Evolutionary conservation across 2,888 invertebrate genomes (phyloP).

Genomic region (Galerucella nymphaeae): DNA sequence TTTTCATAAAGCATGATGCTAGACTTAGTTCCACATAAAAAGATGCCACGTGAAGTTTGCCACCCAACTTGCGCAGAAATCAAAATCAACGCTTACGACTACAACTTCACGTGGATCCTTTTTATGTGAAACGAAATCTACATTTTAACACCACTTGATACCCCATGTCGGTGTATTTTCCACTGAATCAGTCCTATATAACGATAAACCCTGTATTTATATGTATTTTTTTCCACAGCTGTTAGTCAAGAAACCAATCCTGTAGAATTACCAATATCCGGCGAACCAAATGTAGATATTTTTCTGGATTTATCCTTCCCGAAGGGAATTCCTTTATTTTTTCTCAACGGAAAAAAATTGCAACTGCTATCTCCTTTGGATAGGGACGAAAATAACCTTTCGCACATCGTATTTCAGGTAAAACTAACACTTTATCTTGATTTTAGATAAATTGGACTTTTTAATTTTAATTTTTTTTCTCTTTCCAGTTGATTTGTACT

Average conservation of each 20-base stretch:
- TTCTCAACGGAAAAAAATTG: constrained; percentile 83
- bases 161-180: no score
- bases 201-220: not conserved
- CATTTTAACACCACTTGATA: no score
- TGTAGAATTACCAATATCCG: constrained; percentile 83
- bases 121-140: no score
- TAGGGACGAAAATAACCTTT: constrained; percentile 85
- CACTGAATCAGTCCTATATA: no score
- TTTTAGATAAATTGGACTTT: no score
- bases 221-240: constrained; percentile 50
- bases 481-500: constrained; percentile 84
- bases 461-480: not conserved
- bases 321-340: constrained; percentile 81
- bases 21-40: no score
- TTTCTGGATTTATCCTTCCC: constrained; percentile 83
- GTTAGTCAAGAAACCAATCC: constrained; percentile 87
- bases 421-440: constrained; percentile 49
- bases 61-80: no score
- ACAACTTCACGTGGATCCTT: no score
- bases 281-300: constrained; percentile 83
- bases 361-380: constrained; percentile 84
- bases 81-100: no score
- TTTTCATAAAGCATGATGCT: no score
- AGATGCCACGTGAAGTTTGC: no score
- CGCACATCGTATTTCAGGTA: constrained; percentile 91